These are phyloP conservation scores for Tachysurus vachellii DNA, from an alignment of 2,113 vertebrate species.

Conservation along the genomic window DNA sequence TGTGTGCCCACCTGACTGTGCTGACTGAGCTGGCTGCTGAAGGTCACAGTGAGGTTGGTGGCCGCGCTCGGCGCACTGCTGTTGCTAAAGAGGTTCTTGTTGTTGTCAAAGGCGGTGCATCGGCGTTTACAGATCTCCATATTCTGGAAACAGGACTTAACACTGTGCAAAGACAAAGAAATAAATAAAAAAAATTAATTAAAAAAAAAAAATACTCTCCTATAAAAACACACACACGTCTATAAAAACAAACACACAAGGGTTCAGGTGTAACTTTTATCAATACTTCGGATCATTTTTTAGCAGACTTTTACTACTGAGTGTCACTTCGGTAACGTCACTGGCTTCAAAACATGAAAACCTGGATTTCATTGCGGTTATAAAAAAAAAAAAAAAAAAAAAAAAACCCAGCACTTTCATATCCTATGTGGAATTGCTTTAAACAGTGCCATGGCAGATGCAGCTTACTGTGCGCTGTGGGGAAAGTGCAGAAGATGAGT, in stretches of 20 bases:
- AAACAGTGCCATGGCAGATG: not conserved
- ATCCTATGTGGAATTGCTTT: not conserved
- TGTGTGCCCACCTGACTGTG: slow-evolving; percentile 86
- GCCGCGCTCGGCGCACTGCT: slow-evolving; percentile 87
- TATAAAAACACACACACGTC: not conserved
- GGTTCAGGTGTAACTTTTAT: not conserved
- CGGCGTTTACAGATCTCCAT: slow-evolving; percentile 98
- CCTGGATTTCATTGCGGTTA: not conserved
- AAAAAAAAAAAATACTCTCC: no score
- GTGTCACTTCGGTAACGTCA: not conserved
- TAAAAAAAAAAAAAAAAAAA: not conserved
- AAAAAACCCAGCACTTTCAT: not conserved
- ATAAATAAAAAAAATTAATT: not conserved
- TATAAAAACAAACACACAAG: not conserved
- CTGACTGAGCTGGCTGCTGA: slow-evolving; percentile 93
- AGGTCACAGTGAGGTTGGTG: slow-evolving; percentile 95
- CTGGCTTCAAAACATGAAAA: not conserved
- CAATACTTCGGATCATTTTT: not conserved
- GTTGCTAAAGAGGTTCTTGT: slow-evolving; percentile 89
- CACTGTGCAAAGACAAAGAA: slow-evolving; percentile 71
- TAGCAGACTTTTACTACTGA: no score
- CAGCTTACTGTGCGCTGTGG: slow-evolving; percentile 93
- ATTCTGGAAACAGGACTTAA: slow-evolving; percentile 98
- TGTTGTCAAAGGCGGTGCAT: slow-evolving; percentile 90
- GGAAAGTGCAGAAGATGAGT: slow-evolving; percentile 95